Conservation (phyloP, 2,113 vertebrate genomes). For the Oreotragus oreotragus region DNA sequence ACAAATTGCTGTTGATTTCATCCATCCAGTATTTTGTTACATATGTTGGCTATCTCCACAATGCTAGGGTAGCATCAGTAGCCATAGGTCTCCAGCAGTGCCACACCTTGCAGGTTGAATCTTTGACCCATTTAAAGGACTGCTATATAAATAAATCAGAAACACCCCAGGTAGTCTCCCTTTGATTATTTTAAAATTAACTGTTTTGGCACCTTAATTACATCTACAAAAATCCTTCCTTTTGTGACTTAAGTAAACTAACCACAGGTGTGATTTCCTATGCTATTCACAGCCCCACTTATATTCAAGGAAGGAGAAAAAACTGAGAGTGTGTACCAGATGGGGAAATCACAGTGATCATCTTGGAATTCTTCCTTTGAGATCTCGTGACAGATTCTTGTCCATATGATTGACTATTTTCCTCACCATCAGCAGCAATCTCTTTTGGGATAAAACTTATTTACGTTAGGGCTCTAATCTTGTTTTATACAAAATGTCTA, state of each 20-base stretch:
- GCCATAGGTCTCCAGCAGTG: no score
- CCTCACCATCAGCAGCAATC: neutral
- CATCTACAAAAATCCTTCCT: neutral
- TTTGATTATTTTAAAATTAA: neutral
- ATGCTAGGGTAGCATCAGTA: neutral
- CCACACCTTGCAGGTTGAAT: neutral
- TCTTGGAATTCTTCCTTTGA: neutral
- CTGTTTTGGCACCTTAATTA: neutral
- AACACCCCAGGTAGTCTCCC: neutral
- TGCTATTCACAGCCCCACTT: neutral
- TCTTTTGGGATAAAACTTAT: neutral
- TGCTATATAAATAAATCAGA: neutral
- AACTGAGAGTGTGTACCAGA: no score
- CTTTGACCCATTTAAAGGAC: neutral
- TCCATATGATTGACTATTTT: neutral
- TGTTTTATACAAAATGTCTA: neutral
- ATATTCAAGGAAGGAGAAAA: neutral
- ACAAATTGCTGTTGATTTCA: neutral
- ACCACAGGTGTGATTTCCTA: no score
- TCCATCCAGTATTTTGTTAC: neutral
- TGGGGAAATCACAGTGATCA: no score
- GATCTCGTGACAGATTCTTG: neutral
- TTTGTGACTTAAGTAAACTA: neutral
- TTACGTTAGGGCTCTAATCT: neutral
- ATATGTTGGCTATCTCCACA: neutral